Conservation (phyloP, 2,888 invertebrate species). For the Lypha dubia region DNA sequence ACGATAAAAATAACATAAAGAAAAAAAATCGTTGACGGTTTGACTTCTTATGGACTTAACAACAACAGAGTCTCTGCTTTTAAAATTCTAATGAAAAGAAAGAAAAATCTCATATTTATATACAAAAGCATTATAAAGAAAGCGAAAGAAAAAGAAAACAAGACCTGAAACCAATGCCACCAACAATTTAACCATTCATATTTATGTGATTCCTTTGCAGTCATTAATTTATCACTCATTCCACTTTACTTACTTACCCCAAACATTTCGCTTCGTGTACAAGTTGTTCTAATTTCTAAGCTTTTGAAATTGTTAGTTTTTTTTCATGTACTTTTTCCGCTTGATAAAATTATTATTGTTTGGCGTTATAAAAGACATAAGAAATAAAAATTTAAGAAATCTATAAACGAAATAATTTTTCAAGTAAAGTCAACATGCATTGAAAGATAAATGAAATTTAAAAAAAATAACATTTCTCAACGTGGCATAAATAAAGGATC, state of each 20-base stretch:
- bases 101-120: slow-evolving; percentile 57
- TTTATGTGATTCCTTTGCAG: slow-evolving; percentile 38
- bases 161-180: slow-evolving; percentile 27
- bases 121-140: slow-evolving; percentile 50
- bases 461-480: neutral
- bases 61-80: slow-evolving; percentile 9
- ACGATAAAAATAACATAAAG: slow-evolving; percentile 13
- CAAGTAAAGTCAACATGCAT: slow-evolving; percentile 42
- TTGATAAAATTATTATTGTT: slow-evolving; percentile 56
- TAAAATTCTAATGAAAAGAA: slow-evolving; percentile 13
- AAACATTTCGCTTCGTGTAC: neutral
- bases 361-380: slow-evolving; percentile 36
- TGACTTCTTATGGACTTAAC: slow-evolving; percentile 51
- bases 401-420: slow-evolving; percentile 21
- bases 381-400: slow-evolving; percentile 17
- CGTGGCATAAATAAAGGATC: slow-evolving; percentile 12
- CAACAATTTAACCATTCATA: slow-evolving; percentile 19
- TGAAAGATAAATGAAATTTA: neutral
- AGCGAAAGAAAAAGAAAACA: neutral
- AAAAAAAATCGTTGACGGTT: slow-evolving; percentile 25
- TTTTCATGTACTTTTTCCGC: slow-evolving; percentile 37
- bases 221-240: slow-evolving; percentile 15
- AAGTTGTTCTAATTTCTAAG: slow-evolving; percentile 50
- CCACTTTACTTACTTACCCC: neutral
- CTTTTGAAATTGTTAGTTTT: slow-evolving; percentile 37